Conservation (phyloP, 2,888 invertebrate species). For the Coremacera marginata region DNA sequence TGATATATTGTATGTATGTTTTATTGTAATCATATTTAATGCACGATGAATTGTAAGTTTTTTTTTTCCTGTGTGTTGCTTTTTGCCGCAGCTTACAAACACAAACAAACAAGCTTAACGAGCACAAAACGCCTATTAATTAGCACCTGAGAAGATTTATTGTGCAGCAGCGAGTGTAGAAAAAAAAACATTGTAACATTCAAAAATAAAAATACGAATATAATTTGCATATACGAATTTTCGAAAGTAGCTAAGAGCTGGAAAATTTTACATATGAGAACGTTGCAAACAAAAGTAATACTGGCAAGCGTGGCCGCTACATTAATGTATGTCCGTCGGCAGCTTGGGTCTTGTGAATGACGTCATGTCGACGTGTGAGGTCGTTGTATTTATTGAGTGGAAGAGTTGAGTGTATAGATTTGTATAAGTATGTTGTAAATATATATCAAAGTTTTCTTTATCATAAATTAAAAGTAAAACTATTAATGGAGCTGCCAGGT, state of each 20-base stretch:
- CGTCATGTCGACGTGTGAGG: not conserved
- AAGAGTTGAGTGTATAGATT: not conserved
- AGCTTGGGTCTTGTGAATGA: not conserved
- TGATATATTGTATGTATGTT: not conserved
- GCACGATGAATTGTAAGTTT: no score
- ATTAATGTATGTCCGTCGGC: not conserved
- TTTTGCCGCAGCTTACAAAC: conserved; percentile 33
- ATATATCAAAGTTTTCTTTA: no score
- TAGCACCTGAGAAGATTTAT: conserved; percentile 54
- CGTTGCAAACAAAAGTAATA: no score
- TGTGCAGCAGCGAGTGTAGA: conserved; percentile 33
- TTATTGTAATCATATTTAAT: conserved; percentile 11
- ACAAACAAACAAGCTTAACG: conserved; percentile 50
- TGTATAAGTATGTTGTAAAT: no score
- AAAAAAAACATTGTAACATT: not conserved
- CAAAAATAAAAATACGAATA: conserved; percentile 5
- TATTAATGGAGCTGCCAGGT: no score
- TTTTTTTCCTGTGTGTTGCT: not conserved
- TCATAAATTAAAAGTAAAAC: no score
- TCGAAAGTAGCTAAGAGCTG: no score
- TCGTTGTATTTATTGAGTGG: not conserved
- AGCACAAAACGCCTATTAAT: conserved; percentile 53
- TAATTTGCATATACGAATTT: not conserved
- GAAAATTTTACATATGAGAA: no score
- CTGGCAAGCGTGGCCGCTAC: not conserved